Base-by-base conservation (phyloP, 2,797 vertebrate genomes). In the Scleropages formosus region DNA sequence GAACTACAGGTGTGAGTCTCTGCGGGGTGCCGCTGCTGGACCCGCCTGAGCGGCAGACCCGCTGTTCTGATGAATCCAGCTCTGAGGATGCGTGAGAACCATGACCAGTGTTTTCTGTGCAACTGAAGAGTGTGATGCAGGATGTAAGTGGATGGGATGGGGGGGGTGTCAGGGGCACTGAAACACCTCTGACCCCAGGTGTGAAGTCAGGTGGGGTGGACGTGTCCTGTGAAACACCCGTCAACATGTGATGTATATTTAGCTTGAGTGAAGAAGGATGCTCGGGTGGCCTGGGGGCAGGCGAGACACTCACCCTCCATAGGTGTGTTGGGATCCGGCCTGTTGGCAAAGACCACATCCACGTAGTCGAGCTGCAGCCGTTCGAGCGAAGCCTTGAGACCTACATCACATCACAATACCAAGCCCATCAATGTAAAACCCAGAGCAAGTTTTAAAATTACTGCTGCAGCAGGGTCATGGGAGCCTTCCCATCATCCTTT, bases 261-360 rank as follows among this genome's bases (percentile, higher is more conserved):
- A 12, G 1, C 53, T 2, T 56, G 59, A 4, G n/a, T 18, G 59
- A 8, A 61, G 8, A 46, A 56, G 53, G 53, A 56, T 56, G 53
- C 11, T 56, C 11, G 11, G 9, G 53, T 56, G 11, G 2, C 53
- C 15, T 69, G 44, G n/a, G 46, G 24, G 56, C 22, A 1, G 39
- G 18, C n/a, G 1, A 15, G 53, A 8, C 18, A 79, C 90, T 74
- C 87, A 98, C 96, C 96, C 95, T 98, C 96, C 92, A 98, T 97
- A 0, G 96, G 96, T 0, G 96, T 98, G 88, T 94, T 96, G 76
- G 95, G 93, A 85, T 98, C 96, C 0, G 96, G 95, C 58, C 96
- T 93, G 84, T 98, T 98, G 15, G 96, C 96, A 0, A 98, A 98
- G 20, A 98, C 94, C 79, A 98, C 96, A 0, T 98, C 96, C 84